These are phyloP conservation scores for Etheostoma nigrum DNA, from an alignment of 2,797 vertebrate genomes.

Conservation along the genomic window DNA sequence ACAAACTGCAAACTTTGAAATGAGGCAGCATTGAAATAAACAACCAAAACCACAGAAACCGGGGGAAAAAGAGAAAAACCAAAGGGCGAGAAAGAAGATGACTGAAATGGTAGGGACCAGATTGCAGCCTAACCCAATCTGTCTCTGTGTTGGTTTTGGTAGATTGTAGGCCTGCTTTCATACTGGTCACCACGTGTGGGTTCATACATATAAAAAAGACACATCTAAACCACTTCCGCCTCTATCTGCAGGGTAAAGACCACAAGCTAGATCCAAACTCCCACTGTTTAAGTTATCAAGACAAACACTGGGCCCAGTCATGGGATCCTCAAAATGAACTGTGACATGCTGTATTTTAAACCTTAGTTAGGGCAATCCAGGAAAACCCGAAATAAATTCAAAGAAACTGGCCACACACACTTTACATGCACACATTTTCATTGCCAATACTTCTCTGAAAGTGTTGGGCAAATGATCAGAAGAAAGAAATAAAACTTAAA, in stretches of 20 bases:
- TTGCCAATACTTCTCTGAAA: too few relatives aligned
- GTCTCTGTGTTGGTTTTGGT: conserved; percentile 69
- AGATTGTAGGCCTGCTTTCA: conserved; percentile 74
- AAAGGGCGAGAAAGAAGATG: conserved; percentile 48
- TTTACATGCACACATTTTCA: conserved; percentile 36
- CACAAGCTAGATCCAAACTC: conserved; percentile 57
- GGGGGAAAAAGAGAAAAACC: conserved; percentile 38
- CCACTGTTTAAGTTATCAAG: conserved; percentile 70
- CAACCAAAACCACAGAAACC: conserved; percentile 62
- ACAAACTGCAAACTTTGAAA: conserved; percentile 52
- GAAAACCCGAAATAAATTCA: conserved; percentile 58
- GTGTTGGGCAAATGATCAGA: too few relatives aligned
- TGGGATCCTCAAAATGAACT: conserved; percentile 48
- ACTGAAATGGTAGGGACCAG: conserved; percentile 47
- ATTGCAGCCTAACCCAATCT: conserved; percentile 57
- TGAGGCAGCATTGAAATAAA: conserved; percentile 61
- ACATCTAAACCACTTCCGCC: conserved; percentile 65
- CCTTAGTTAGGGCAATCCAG: conserved; percentile 56
- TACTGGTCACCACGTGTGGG: conserved; percentile 68
- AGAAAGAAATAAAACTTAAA: too few relatives aligned
- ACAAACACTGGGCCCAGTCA: conserved; percentile 48
- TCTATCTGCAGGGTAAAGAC: conserved; percentile 54
- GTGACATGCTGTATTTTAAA: conserved; percentile 65
- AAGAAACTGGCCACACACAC: conserved; percentile 54
- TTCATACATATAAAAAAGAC: conserved; percentile 63